phyloP scores from a whole-genome alignment of 1,140 invertebrate genomes.

The Heliconius hewitsoni region DNA sequence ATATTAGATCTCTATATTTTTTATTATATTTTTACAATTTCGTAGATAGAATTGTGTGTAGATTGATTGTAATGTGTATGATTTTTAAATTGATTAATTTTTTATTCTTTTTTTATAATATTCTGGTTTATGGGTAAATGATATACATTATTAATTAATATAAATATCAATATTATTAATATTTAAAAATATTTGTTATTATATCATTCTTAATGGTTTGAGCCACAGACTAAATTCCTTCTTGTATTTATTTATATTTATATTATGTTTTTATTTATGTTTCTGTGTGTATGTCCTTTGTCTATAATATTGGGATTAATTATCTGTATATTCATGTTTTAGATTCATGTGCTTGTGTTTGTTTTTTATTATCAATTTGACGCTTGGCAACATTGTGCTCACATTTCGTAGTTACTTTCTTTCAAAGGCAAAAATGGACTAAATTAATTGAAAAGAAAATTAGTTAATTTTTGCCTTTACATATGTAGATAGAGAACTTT shows the following conservation, averaged over 20 bases:
- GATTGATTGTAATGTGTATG: background rate
- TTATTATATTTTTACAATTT: background rate
- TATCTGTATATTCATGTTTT: constrained; percentile 57
- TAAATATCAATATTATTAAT: background rate
- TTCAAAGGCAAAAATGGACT: constrained; percentile 64
- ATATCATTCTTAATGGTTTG: background rate
- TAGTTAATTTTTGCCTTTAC: constrained; percentile 66
- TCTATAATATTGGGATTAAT: constrained; percentile 51
- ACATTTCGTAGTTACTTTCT: constrained; percentile 60
- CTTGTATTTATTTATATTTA: constrained; percentile 4
- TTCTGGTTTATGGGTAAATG: background rate
- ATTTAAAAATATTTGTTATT: background rate
- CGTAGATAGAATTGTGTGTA: background rate
- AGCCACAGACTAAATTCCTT: constrained; percentile 9
- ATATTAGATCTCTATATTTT: background rate
- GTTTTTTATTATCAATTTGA: constrained; percentile 81
- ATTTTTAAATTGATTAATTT: background rate
- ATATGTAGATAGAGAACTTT: constrained; percentile 67
- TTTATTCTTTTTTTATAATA: background rate
- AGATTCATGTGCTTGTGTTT: constrained; percentile 74
- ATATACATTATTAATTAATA: background rate
- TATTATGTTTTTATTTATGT: constrained; percentile 27
- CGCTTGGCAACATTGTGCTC: constrained; percentile 81
- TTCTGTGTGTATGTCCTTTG: constrained; percentile 31
- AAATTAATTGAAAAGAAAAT: constrained; percentile 15